These are phyloP conservation scores for Cyclophora punctaria DNA, from an alignment of 2,888 invertebrate species.

Conservation along the genomic window DNA sequence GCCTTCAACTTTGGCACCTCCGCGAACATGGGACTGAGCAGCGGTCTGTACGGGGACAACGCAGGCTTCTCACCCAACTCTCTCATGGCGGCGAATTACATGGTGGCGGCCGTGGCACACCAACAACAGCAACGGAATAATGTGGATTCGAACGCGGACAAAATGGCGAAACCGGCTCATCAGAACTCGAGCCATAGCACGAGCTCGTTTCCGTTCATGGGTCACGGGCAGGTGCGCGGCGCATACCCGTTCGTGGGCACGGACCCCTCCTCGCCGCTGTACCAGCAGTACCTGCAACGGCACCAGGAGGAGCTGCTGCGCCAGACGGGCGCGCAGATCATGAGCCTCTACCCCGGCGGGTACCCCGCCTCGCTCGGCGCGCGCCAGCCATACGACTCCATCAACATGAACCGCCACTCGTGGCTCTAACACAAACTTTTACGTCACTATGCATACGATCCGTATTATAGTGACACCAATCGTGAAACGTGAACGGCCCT, in stretches of 20 bases:
- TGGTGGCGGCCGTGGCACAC: conserved; percentile 65
- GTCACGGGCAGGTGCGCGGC: conserved; percentile 74
- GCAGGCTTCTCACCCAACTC: conserved; percentile 80
- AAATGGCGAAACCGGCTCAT: conserved; percentile 64
- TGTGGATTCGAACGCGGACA: conserved; percentile 47
- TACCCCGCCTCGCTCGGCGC: conserved; percentile 78
- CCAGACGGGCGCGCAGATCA: conserved; percentile 77
- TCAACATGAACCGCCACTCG: conserved; percentile 79
- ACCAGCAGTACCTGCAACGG: conserved; percentile 82
- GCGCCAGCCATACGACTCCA: conserved; percentile 82
- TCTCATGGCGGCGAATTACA: conserved; percentile 73
- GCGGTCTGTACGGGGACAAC: conserved; percentile 78
- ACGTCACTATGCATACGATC: too few species aligned
- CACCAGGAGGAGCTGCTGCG: conserved; percentile 76
- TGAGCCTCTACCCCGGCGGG: conserved; percentile 79
- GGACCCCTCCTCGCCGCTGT: conserved; percentile 79
- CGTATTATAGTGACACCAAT: too few species aligned
- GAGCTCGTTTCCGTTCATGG: conserved; percentile 76
- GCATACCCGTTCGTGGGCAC: conserved; percentile 78
- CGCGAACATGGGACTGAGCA: conserved; percentile 72
- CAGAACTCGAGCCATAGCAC: conserved; percentile 53
- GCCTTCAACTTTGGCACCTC: conserved; percentile 89
- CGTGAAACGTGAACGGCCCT: conserved; percentile 1
- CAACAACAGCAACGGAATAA: conserved; percentile 62
- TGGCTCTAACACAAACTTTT: conserved; percentile 73